phyloP scores from a whole-genome alignment of 2,113 vertebrate species.

The Alouatta palliata region DNA sequence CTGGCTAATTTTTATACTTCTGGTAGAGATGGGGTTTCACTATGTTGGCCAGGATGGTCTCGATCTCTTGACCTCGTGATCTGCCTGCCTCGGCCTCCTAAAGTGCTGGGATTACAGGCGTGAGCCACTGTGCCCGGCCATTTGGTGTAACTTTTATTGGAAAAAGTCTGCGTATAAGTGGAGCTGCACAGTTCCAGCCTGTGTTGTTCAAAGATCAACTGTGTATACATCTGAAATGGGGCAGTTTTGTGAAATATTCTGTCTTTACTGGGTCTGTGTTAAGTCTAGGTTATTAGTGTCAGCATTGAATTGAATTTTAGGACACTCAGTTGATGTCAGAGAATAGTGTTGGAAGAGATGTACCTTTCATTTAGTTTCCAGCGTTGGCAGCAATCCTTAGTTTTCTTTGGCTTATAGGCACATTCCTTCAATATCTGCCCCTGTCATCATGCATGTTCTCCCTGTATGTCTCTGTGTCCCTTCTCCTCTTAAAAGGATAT shows the following conservation, averaged over 20 bases:
- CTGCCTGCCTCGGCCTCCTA: no score
- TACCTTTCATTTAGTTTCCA: neutral
- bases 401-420: neutral
- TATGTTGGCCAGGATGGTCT: no score
- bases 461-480: neutral
- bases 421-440: neutral
- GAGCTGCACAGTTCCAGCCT: neutral
- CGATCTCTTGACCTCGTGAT: no score
- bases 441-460: neutral
- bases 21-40: no score
- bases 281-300: neutral
- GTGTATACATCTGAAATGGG: neutral
- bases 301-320: neutral
- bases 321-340: neutral
- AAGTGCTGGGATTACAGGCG: no score
- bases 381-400: neutral
- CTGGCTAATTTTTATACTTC: no score
- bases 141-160: neutral
- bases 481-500: neutral
- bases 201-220: neutral
- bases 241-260: neutral
- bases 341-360: neutral
- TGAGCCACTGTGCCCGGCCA: no score
- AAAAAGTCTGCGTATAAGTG: neutral
- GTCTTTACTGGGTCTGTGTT: neutral